A percentile compares a stretch with the other conserved stretches of the same genome.
phyloP scores from a whole-genome alignment of 1,140 invertebrate species.

The Zaprionus ornatus region DNA sequence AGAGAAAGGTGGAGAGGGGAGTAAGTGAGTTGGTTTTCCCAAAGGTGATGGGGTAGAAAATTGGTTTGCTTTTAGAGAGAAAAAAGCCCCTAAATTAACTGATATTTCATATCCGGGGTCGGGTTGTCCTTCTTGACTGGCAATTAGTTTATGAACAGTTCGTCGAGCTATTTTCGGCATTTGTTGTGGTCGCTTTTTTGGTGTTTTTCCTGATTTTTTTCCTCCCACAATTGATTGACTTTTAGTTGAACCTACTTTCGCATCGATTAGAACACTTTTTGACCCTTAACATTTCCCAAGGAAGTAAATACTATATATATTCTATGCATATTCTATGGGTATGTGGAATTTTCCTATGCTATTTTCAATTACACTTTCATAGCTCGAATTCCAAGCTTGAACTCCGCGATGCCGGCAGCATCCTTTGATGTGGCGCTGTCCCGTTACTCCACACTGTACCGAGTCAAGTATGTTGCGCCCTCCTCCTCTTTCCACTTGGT shows the following conservation, averaged over 20 bases:
- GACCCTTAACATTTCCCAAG: background rate
- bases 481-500: background rate
- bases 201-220: background rate
- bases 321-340: background rate
- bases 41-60: conserved; percentile 54
- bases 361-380: conserved; percentile 55
- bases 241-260: background rate
- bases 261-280: background rate
- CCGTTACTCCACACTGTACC: conserved; percentile 7
- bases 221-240: conserved; percentile 9
- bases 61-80: conserved; percentile 18
- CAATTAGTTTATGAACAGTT: conserved; percentile 53
- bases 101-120: conserved; percentile 47
- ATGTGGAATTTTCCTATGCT: conserved; percentile 31
- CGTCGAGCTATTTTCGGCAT: conserved; percentile 31
- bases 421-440: conserved; percentile 20
- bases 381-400: conserved; percentile 47
- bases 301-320: background rate
- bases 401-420: conserved; percentile 7
- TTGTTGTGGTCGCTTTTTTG: conserved; percentile 19
- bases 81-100: conserved; percentile 53
- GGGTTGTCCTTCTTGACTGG: conserved; percentile 24
- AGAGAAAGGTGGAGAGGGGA: background rate
- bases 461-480: conserved; percentile 57
- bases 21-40: background rate